These are phyloP conservation scores for Mungos mungo DNA, from an alignment of 2,113 vertebrate genomes.

Conservation along the genomic window DNA sequence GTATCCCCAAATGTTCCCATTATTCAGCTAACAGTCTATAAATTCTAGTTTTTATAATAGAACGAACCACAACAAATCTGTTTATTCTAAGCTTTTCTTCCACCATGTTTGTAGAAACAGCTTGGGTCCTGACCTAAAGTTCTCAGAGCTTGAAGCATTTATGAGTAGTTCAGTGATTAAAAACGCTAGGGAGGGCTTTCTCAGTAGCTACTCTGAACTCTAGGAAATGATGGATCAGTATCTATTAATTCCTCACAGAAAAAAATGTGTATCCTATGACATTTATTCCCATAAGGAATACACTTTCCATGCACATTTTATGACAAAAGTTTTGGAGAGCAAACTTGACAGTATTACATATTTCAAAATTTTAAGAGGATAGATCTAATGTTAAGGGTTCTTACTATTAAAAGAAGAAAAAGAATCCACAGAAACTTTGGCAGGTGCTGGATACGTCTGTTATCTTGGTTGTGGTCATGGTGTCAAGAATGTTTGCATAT, in stretches of 20 bases:
- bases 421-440: background rate
- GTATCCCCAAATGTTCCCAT: background rate
- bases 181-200: background rate
- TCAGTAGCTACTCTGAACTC: background rate
- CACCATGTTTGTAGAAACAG: background rate
- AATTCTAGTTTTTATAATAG: background rate
- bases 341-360: background rate
- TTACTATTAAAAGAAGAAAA: background rate
- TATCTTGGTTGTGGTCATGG: background rate
- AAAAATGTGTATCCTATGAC: background rate
- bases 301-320: background rate
- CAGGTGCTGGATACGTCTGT: background rate
- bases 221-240: background rate
- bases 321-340: background rate
- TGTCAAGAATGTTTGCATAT: background rate
- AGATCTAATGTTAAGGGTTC: background rate
- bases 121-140: background rate
- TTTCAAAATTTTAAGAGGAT: background rate
- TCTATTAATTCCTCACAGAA: background rate
- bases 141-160: background rate
- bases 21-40: background rate
- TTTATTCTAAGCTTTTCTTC: background rate
- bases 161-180: constrained; percentile 14
- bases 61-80: background rate
- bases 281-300: background rate